Base-by-base conservation (phyloP, 2,888 invertebrate genomes). In the Drosophila fungiperda region DNA sequence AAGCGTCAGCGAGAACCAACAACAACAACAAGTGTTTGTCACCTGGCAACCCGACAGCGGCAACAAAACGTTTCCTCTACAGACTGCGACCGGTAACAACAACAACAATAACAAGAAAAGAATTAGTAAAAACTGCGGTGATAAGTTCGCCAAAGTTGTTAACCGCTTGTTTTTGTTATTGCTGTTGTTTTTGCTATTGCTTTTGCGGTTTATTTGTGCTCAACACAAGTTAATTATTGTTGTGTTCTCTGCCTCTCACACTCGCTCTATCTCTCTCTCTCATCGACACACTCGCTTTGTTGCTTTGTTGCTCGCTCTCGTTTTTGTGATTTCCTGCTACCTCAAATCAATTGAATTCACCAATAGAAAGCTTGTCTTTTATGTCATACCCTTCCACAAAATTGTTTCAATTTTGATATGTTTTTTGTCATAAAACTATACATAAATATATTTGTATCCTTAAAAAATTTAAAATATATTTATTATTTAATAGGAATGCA, bases 121-220 rank as follows among this genome's bases (percentile, higher is more conserved):
- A 52, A n/a, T 8, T 23, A 55, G 42, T 55, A 45, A 77, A 45
- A 78, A 73, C 53, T 63, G 73, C 78, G 74, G 58, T 64, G 72
- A 84, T 82, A 76, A 76, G 59, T 85, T 82, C 68, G 74, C 72
- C 70, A 76, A 85, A 85, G 88, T 73, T 78, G 75, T 85, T 87
- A 82, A 82, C 87, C 73, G 57, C 55, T 53, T 60, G 67, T 83
- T 78, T 55, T 80, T 80, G 72, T 70, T 77, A 60, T 62, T 64
- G 52, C 36, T 66, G 40, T 48, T 68, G n/a, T 50, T 69, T 42
- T 36, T 75, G 33, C 49, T 54, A 12, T 52, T 69, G 62, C 20
- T 60, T 11, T 36, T 68, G 68, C 45, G 60, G 61, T 58, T 48
- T 76, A n/a, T 75, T 59, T 67, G 72, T 69, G 82, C 79, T 82